Evolutionary conservation across 92 coral and sea anemone genomes (phyloP).

Genomic region (Scolanthus callimorphus): DNA sequence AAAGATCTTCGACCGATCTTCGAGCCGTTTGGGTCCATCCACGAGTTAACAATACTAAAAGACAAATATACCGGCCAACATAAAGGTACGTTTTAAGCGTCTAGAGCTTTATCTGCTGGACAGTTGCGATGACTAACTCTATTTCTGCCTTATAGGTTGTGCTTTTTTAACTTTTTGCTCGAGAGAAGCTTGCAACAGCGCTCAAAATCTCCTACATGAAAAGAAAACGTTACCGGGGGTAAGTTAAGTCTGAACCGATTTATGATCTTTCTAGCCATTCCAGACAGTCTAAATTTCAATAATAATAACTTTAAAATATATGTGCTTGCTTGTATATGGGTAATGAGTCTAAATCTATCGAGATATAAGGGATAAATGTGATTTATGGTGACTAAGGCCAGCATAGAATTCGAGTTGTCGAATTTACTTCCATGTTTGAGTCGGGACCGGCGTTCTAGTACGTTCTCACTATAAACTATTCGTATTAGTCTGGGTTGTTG

Average conservation of each 20-base stretch:
- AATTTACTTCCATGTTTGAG: no score
- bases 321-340: no score
- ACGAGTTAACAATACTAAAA: constrained; percentile 88
- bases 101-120: constrained; percentile 1
- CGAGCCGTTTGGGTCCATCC: constrained; percentile 87
- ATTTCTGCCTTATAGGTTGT: constrained; percentile 66
- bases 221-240: constrained; percentile 96
- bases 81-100: constrained; percentile 63
- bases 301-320: no score
- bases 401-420: no score
- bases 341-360: no score
- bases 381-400: no score
- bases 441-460: no score
- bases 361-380: no score
- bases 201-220: constrained; percentile 89
- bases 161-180: constrained; percentile 91
- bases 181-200: constrained; percentile 75
- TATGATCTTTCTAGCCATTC: no score
- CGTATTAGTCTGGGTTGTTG: no score
- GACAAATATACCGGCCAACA: constrained; percentile 91
- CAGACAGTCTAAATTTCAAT: no score
- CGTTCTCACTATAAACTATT: no score
- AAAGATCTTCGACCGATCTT: constrained; percentile 89
- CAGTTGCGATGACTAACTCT: constrained; percentile 5
- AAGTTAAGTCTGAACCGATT: constrained; percentile 28